Conservation (phyloP, 2,888 invertebrate genomes). For the Oegoconia quadripuncta region DNA sequence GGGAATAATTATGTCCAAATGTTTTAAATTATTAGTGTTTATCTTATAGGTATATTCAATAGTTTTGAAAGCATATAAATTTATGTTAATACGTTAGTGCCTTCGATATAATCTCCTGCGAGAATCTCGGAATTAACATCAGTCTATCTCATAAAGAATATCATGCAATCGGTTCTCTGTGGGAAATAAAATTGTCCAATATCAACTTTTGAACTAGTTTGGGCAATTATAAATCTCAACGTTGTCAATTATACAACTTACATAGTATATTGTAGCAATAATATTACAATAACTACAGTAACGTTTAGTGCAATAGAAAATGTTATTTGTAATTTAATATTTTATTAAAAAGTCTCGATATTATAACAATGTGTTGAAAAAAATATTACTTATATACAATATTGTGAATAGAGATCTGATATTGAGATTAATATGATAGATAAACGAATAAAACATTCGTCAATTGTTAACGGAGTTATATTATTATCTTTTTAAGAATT, state of each 20-base stretch:
- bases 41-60: constrained; percentile 39
- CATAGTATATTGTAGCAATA: constrained; percentile 60
- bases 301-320: constrained; percentile 72
- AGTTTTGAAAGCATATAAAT: constrained; percentile 39
- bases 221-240: constrained; percentile 21
- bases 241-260: constrained; percentile 48
- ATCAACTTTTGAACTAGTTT: constrained; percentile 21
- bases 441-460: constrained; percentile 40
- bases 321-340: constrained; percentile 66
- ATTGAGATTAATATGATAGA: constrained; percentile 67
- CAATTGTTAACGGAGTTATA: constrained; percentile 36
- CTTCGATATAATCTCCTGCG: constrained; percentile 60
- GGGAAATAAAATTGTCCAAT: no score
- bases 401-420: constrained; percentile 61
- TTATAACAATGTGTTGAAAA: constrained; percentile 35
- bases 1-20: constrained; percentile 38
- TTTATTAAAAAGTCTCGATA: constrained; percentile 49
- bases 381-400: constrained; percentile 44
- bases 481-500: constrained; percentile 34
- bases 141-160: constrained; percentile 28
- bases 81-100: constrained; percentile 45
- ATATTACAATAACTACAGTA: constrained; percentile 50
- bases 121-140: constrained; percentile 60
- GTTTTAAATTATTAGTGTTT: constrained; percentile 28
- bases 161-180: no score